Percentiles rank a stretch among this genome's conserved stretches.
phyloP scores from a whole-genome alignment of 1,140 invertebrate genomes.

The Metopolophium dirhodum region DNA sequence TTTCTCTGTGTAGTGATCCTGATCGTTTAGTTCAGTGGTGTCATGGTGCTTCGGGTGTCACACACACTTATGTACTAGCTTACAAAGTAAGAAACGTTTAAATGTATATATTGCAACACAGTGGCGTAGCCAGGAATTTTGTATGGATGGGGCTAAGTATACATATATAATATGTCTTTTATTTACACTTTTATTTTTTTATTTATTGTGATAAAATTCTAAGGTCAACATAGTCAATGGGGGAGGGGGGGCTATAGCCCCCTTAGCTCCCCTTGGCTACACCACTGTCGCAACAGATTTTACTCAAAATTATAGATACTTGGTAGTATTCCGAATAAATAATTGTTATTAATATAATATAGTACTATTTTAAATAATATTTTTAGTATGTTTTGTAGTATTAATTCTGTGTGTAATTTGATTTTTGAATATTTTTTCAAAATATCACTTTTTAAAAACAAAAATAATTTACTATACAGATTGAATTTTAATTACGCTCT shows the following conservation, averaged over 20 bases:
- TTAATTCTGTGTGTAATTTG: not conserved
- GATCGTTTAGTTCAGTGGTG: conserved; percentile 94
- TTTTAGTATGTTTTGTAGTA: not conserved
- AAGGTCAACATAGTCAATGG: no score
- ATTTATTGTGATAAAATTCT: no score
- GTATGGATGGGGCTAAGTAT: no score
- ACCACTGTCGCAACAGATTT: not conserved
- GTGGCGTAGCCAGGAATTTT: no score
- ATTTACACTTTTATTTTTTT: no score
- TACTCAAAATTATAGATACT: not conserved
- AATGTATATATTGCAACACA: not conserved
- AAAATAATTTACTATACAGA: not conserved
- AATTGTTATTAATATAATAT: not conserved
- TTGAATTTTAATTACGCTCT: no score
- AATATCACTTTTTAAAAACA: not conserved
- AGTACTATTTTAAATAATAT: not conserved
- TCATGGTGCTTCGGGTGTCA: conserved; percentile 90
- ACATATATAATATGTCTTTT: no score
- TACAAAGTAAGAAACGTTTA: conserved; percentile 70
- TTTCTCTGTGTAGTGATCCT: conserved; percentile 75
- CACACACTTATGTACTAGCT: conserved; percentile 77
- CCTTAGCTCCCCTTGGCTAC: no score
- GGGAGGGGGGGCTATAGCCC: no score
- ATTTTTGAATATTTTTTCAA: not conserved
- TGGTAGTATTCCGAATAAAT: not conserved